Conservation (phyloP, 2,797 vertebrate genomes). For the Linurgus olivaceus region DNA sequence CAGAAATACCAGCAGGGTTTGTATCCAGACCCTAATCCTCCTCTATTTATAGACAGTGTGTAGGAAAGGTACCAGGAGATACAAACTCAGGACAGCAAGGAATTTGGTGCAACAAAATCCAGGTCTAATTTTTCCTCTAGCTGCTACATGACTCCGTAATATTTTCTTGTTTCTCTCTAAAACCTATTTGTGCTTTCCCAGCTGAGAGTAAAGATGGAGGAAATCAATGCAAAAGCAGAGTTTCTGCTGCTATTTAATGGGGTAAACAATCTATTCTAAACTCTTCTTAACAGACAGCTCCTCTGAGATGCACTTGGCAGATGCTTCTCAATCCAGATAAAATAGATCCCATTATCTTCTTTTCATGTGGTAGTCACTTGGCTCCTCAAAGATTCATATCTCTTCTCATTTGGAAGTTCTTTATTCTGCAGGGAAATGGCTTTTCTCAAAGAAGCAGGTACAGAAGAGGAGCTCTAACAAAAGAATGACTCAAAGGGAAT, state of each 20-base stretch:
- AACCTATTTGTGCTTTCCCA: background rate
- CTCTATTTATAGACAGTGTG: background rate
- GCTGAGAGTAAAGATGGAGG: conserved; percentile 1
- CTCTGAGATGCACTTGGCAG: conserved; percentile 47
- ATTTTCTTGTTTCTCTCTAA: conserved; percentile 7
- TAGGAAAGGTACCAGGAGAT: background rate
- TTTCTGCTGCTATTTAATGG: conserved; percentile 49
- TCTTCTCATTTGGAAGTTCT: conserved; percentile 22
- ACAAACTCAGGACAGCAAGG: background rate
- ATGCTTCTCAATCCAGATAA: conserved; percentile 51
- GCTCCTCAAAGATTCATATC: conserved; percentile 20
- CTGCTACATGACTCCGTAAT: background rate
- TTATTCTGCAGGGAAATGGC: background rate
- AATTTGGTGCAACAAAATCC: background rate
- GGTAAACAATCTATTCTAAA: conserved; percentile 51
- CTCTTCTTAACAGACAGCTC: conserved; percentile 13
- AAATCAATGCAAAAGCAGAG: conserved; percentile 41
- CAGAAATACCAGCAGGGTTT: background rate
- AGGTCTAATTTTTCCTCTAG: background rate
- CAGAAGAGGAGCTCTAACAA: background rate
- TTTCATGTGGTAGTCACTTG: background rate
- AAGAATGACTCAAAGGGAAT: conserved; percentile 18
- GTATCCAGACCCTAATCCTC: background rate
- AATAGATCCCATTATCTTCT: conserved; percentile 48
- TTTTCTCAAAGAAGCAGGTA: conserved; percentile 4